Conservation (phyloP, 1,140 invertebrate species). For the Oscheius sp. region DNA sequence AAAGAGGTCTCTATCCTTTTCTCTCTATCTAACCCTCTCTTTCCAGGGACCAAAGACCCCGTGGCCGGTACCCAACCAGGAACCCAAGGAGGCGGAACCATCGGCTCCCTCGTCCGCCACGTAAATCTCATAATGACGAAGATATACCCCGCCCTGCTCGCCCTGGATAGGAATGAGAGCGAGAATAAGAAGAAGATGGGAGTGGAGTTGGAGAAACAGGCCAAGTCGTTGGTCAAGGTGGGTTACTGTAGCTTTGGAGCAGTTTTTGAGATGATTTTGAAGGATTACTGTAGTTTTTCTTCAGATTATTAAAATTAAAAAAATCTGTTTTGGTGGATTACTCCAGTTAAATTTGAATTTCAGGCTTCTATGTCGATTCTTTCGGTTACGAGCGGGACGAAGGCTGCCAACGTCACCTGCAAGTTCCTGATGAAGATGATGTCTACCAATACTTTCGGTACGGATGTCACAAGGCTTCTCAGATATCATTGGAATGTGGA, state of each 20-base stretch:
- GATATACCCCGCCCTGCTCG: neutral
- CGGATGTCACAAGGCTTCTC: no score
- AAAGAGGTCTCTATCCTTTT: no score
- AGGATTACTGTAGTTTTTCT: no score
- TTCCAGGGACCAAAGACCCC: neutral
- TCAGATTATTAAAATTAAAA: neutral
- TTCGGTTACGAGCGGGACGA: neutral
- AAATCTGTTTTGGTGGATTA: no score
- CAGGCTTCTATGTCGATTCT: neutral
- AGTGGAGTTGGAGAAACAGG: neutral
- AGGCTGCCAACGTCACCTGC: neutral
- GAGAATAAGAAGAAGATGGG: neutral
- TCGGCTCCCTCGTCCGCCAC: neutral
- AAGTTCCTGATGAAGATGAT: neutral
- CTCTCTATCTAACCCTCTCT: no score
- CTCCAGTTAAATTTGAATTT: no score
- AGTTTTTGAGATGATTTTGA: no score
- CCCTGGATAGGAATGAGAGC: neutral
- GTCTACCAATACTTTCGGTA: neutral
- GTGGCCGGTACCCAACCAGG: neutral
- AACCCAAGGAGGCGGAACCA: neutral
- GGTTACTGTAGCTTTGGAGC: no score
- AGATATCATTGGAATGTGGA: no score
- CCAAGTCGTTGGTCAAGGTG: neutral
- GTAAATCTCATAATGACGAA: neutral